phyloP scores from a whole-genome alignment of 64 coral and sea anemone genomes.

The Dendronephthya gigantea region DNA sequence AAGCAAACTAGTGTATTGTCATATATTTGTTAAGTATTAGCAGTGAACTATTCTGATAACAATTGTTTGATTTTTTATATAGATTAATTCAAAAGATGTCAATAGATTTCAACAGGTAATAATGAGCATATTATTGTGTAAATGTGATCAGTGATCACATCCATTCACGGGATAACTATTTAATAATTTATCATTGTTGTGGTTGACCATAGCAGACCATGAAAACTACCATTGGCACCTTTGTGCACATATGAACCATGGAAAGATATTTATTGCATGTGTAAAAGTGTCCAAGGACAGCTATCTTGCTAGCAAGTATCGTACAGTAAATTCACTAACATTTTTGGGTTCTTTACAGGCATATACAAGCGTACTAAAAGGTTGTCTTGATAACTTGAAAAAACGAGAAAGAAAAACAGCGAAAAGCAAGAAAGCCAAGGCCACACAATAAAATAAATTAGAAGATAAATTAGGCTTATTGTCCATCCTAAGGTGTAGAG shows the following conservation, averaged over 20 bases:
- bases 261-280: too few relatives aligned
- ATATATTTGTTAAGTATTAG: neutral
- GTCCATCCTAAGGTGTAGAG: neutral
- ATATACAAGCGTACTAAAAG: constrained; percentile 95
- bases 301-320: too few relatives aligned
- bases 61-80: neutral
- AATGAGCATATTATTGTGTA: too few relatives aligned
- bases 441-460: constrained; percentile 61
- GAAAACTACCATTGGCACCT: too few relatives aligned
- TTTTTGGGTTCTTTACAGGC: too few relatives aligned
- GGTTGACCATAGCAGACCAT: too few relatives aligned
- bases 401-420: constrained; percentile 85
- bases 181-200: neutral
- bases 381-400: constrained; percentile 84
- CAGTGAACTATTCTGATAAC: neutral
- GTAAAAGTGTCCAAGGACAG: too few relatives aligned
- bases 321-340: too few relatives aligned
- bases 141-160: neutral
- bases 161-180: neutral
- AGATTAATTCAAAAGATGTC: constrained; percentile 98
- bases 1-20: neutral
- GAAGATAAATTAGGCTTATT: too few relatives aligned
- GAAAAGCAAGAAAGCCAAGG: constrained; percentile 92
- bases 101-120: constrained; percentile 97
- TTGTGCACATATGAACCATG: too few relatives aligned